These are phyloP conservation scores for Gnatocerus cornutus DNA, from an alignment of 2,888 invertebrate species.

Conservation along the genomic window DNA sequence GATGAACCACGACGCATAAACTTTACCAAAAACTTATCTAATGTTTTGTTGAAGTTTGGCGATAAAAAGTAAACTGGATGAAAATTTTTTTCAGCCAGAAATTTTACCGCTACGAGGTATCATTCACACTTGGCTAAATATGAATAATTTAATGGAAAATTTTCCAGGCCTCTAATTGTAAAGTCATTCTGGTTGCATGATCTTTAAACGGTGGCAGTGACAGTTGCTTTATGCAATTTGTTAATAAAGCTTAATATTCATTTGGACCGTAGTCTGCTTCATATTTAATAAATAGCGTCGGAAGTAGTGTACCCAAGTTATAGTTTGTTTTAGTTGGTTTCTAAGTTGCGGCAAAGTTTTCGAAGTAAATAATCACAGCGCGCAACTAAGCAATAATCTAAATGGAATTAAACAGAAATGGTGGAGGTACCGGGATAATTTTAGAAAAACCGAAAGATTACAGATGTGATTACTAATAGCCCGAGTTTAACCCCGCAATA, in stretches of 20 bases:
- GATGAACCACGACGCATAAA: too few relatives aligned
- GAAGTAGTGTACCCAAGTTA: too few relatives aligned
- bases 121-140: conserved; percentile 26
- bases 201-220: background rate
- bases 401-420: too few relatives aligned
- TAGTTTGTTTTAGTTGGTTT: too few relatives aligned
- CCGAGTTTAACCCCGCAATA: background rate
- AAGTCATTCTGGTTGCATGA: conserved; percentile 11
- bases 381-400: too few relatives aligned
- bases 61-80: background rate
- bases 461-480: too few relatives aligned
- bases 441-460: too few relatives aligned
- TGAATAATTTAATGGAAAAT: conserved; percentile 27
- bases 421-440: too few relatives aligned
- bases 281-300: too few relatives aligned
- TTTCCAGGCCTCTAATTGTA: conserved; percentile 14
- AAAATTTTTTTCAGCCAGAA: background rate
- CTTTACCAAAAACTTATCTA: background rate
- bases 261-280: background rate
- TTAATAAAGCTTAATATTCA: background rate
- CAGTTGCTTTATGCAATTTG: background rate
- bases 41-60: background rate
- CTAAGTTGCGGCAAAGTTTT: too few relatives aligned
- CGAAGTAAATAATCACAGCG: too few relatives aligned
- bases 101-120: conserved; percentile 17